These are phyloP conservation scores for Ammospiza caudacuta DNA, from an alignment of 2,113 vertebrate genomes.

Conservation along the genomic window DNA sequence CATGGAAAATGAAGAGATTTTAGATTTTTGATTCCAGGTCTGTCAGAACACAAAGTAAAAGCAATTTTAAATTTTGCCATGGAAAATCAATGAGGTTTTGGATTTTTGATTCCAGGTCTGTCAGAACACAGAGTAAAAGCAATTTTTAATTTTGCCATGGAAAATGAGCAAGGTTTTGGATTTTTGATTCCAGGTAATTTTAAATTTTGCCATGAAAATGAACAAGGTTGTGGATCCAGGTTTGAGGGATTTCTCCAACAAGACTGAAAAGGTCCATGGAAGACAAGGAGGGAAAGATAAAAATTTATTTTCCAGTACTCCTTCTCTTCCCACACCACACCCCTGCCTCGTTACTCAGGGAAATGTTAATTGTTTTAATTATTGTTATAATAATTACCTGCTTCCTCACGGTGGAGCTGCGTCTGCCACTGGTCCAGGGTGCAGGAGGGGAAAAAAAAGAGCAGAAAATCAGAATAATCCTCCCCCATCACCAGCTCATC, in stretches of 20 bases:
- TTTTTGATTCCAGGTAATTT: too few relatives aligned
- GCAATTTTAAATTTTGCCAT: too few relatives aligned
- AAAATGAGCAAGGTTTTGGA: too few relatives aligned
- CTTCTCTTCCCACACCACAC: neutral
- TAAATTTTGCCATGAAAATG: too few relatives aligned
- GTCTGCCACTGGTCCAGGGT: slow-evolving; percentile 73
- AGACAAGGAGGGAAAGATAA: neutral
- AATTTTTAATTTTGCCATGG: too few relatives aligned
- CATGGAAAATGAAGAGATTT: too few relatives aligned
- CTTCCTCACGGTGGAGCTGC: slow-evolving; percentile 90
- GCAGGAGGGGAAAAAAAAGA: slow-evolving; percentile 30
- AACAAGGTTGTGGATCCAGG: neutral
- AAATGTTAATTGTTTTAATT: neutral
- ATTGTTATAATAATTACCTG: slow-evolving; percentile 82
- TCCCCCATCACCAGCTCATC: rapidly evolving
- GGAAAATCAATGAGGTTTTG: too few relatives aligned
- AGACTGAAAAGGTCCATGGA: neutral
- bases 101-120: too few relatives aligned
- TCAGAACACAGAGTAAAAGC: too few relatives aligned
- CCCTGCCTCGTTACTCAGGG: rapidly evolving
- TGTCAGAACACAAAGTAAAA: too few relatives aligned
- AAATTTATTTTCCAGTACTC: neutral
- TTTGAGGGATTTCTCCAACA: neutral
- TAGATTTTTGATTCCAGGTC: too few relatives aligned
- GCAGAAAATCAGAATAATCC: slow-evolving; percentile 1